A percentile compares a stretch with the other conserved stretches of the same genome.
These are phyloP conservation scores for Alauda arvensis DNA, from an alignment of 2,797 vertebrate species.

Conservation along the genomic window DNA sequence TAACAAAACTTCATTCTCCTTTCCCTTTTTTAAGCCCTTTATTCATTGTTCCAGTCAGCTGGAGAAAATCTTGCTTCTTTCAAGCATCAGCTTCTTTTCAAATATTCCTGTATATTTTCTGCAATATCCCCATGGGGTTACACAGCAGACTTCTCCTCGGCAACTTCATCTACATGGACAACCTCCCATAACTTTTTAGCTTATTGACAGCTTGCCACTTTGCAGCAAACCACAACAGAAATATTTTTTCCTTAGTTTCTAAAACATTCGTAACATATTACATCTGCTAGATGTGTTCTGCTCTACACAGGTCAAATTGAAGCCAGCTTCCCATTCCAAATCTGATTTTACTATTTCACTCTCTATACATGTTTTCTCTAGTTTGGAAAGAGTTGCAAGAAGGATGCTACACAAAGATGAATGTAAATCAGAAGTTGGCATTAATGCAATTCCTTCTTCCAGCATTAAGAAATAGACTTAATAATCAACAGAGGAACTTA, in stretches of 20 bases:
- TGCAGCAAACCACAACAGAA: not conserved
- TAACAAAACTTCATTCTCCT: not conserved
- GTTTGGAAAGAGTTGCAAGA: not conserved
- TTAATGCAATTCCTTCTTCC: not conserved
- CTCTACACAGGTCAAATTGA: not conserved
- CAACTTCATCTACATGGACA: not conserved
- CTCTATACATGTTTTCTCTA: not conserved
- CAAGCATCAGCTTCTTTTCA: not conserved
- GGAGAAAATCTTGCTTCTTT: not conserved
- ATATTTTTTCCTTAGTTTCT: not conserved
- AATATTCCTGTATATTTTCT: not conserved
- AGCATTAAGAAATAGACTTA: not conserved
- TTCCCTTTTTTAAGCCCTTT: not conserved
- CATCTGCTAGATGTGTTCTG: constrained; percentile 7
- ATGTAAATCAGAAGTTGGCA: not conserved
- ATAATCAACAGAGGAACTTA: not conserved
- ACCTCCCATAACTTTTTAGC: not conserved
- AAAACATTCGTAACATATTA: not conserved
- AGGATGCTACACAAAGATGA: not conserved
- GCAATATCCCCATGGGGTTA: not conserved
- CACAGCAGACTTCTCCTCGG: not conserved
- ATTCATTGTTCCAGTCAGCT: not conserved
- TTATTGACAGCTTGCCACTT: constrained; percentile 2
- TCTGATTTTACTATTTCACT: constrained; percentile 3
- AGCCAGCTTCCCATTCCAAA: constrained; percentile 19